Evolutionary conservation across 2,113 vertebrate genomes (phyloP), one percentile per base, ranked within the genome.

Genomic region (Jacana jacana): DNA sequence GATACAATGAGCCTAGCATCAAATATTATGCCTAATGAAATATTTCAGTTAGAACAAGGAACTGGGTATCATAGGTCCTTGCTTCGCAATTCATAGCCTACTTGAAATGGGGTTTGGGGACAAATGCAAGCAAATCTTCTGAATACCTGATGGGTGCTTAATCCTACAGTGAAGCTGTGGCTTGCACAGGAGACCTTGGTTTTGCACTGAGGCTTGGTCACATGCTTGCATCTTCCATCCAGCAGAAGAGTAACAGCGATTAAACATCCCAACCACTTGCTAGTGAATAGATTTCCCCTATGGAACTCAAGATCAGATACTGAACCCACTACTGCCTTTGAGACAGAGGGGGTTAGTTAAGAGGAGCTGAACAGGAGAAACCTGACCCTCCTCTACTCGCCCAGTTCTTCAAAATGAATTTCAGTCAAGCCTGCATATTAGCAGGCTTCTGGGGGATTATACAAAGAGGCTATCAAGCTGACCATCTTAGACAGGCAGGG

Each of bases 401-500:
- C 57, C 40, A 35, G 10, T 35, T 7, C 76, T 49, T 31, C 52
- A 85, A 16, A 48, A 71, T 57, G 55, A 39, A 30, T 90, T 84
- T 92, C 48, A 63, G 4, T 39, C 64, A 17, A 42, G 52, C 52
- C 70, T 55, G n/a, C 27, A 2, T 28, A 31, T 24, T 31, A 91
- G 51, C 64, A 91, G 70, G 63, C 86, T 76, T 95, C 89, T 89
- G 71, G 54, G 73, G 80, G 70, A 35, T 77, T 77, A 27, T 44
- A 81, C 95, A 88, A 96, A 95, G 91, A 86, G 90, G 46, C 64
- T 78, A 83, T 88, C 92, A 94, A 82, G 77, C 85, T 95, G 93
- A 76, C 66, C 92, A 93, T 57, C 81, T 66, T 86, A 86, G 87
- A 93, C 63, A 91, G 73, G 48, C 88, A 83, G 78, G 89, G 60